Evolutionary conservation across 2,113 vertebrate genomes (phyloP).

Genomic region (Mola mola): DNA sequence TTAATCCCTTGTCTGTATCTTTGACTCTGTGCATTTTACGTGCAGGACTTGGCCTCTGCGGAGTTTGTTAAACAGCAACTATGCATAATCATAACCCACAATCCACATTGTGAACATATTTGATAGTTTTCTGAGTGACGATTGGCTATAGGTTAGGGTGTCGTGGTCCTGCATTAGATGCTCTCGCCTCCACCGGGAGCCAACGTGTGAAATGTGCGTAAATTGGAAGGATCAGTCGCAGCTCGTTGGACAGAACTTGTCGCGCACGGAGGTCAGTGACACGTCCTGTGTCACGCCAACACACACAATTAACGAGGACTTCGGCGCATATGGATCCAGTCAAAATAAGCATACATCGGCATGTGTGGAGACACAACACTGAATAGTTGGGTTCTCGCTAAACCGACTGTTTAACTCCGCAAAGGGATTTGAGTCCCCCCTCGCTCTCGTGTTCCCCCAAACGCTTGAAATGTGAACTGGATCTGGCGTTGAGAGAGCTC

Average conservation of each 20-base stretch:
- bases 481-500: slow-evolving; percentile 46
- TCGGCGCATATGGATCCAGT: slow-evolving; percentile 35
- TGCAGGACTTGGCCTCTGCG: too few species aligned
- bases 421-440: slow-evolving; percentile 34
- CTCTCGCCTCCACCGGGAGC: too few species aligned
- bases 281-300: slow-evolving; percentile 19
- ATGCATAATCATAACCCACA: too few species aligned
- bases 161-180: too few species aligned
- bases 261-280: slow-evolving; percentile 46
- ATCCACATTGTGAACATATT: too few species aligned
- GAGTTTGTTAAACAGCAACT: too few species aligned
- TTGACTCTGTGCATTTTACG: too few species aligned
- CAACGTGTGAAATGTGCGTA: slow-evolving; percentile 2
- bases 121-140: too few species aligned
- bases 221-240: slow-evolving; percentile 32
- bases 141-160: too few species aligned
- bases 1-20: too few species aligned
- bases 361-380: slow-evolving; percentile 56
- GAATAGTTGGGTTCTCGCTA: slow-evolving; percentile 59
- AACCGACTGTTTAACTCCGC: slow-evolving; percentile 43
- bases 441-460: slow-evolving; percentile 40
- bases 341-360: slow-evolving; percentile 49
- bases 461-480: slow-evolving; percentile 50
- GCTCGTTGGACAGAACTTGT: slow-evolving; percentile 30
- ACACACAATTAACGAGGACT: slow-evolving; percentile 56